Evolutionary conservation across 2,888 invertebrate genomes (phyloP), one percentile per base, ranked within the genome.

Genomic region (Podabrus alpinus): DNA sequence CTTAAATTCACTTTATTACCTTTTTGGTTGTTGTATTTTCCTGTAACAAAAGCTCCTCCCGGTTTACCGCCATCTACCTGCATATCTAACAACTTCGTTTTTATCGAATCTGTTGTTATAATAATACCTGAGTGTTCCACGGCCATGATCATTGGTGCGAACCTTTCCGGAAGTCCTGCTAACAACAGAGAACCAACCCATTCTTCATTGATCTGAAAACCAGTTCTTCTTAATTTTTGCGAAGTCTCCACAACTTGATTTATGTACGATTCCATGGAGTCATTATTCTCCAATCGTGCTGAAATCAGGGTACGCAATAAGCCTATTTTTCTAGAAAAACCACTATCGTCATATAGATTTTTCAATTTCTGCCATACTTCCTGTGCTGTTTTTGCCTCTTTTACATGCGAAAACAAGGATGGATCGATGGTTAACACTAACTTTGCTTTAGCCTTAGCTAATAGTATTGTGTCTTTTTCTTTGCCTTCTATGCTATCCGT

Each of bases 171-270:
- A 68, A 80, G 77, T 9, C 77, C 78, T 1, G 78, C 78, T 66
- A 82, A 78, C 13, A 84, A 72, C 68, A 82, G 74, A 7, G 82
- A 80, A 9, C 82, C 83, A 15, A 82, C 72, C 81, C 83, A 84
- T 69, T 79, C 78, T 59, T 83, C 82, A 60, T 76, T 71, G 1
- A 84, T 79, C n/a, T 79, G 75, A 68, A 84, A 84, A 13, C 82
- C 83, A 2, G 82, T 84, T 60, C 81, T 61, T 15, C 74, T 74
- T 59, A 83, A 77, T 73, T 77, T 79, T 19, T 81, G 82, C 1
- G 79, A 64, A 9, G 79, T 83, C 68, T 82, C 82, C 1, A 83
- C 72, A 0, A 84, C 66, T 70, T 82, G 82, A 68, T 79, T 84
- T 1, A 85, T 81, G 66, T 84, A 84, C 0, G 16, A 10, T 13